Conservation (phyloP, 35 echinoderm and acorn worm species). For the Apostichopus parvimensis region DNA sequence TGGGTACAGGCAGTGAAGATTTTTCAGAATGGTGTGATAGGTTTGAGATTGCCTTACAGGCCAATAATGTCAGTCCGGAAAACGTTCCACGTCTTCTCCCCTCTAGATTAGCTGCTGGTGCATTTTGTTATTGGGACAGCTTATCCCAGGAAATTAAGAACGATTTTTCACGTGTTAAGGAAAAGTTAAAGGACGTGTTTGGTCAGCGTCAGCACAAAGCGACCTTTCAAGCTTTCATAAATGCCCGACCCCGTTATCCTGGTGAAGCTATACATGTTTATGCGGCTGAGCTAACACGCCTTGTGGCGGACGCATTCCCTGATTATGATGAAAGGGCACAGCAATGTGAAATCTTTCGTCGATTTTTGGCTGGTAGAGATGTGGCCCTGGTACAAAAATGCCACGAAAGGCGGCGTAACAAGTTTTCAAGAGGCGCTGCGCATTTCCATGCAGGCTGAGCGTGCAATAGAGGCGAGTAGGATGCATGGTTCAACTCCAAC, state of each 20-base stretch:
- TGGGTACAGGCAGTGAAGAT: too few relatives aligned
- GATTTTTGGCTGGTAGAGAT: constrained; percentile 19
- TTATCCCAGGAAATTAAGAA: not conserved
- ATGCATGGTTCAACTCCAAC: not conserved
- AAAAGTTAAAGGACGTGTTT: constrained; percentile 7
- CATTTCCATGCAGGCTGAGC: constrained; percentile 20
- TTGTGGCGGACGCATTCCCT: constrained; percentile 40
- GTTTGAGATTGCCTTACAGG: too few relatives aligned
- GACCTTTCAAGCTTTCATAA: constrained; percentile 12
- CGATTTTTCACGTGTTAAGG: not conserved
- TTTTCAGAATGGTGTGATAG: too few relatives aligned
- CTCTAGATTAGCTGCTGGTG: not conserved
- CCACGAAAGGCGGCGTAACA: not conserved
- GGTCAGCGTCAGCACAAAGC: not conserved
- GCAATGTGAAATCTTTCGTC: constrained; percentile 14
- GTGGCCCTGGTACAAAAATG: constrained; percentile 4
- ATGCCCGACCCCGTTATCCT: not conserved
- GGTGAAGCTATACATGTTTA: constrained; percentile 43
- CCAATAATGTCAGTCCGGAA: too few relatives aligned
- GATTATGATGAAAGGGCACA: constrained; percentile 22
- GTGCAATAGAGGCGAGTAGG: constrained; percentile 17
- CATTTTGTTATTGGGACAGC: not conserved
- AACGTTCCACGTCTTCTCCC: not conserved
- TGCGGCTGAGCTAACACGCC: constrained; percentile 3
- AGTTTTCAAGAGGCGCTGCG: constrained; percentile 4